Evolutionary conservation across 2,797 vertebrate genomes (phyloP).

Genomic region (Acrocephalus scirpaceus): DNA sequence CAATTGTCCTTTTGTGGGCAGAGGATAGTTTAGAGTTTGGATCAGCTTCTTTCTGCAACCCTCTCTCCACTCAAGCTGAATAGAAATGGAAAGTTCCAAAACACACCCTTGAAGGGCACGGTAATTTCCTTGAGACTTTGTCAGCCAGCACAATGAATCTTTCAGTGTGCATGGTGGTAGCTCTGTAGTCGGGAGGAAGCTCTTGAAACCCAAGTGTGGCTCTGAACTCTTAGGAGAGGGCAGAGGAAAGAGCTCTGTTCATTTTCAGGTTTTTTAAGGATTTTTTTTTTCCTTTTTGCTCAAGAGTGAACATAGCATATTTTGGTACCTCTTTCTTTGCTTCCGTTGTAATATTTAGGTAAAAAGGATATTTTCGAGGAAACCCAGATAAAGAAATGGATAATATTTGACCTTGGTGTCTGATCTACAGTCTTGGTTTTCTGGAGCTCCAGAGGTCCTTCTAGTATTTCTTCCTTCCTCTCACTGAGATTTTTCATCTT

Average conservation of each 20-base stretch:
- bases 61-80: background rate
- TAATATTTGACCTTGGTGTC: background rate
- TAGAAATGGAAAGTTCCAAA: background rate
- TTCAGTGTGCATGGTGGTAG: background rate
- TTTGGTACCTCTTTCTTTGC: background rate
- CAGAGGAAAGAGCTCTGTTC: background rate
- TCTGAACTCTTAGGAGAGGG: background rate
- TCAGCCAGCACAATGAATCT: background rate
- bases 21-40: conserved; percentile 3
- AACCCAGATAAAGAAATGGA: background rate
- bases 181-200: background rate
- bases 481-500: background rate
- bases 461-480: background rate
- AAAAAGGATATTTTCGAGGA: background rate
- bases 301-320: background rate
- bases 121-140: background rate
- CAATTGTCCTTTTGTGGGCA: conserved; percentile 15
- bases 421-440: background rate
- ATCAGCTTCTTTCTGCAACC: background rate
- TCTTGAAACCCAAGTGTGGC: background rate
- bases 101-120: background rate
- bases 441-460: background rate
- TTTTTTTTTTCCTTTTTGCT: background rate
- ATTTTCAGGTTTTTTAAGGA: background rate
- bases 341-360: background rate